These are phyloP conservation scores for Leucosticte australis DNA, from an alignment of 2,113 vertebrate species.

Conservation along the genomic window DNA sequence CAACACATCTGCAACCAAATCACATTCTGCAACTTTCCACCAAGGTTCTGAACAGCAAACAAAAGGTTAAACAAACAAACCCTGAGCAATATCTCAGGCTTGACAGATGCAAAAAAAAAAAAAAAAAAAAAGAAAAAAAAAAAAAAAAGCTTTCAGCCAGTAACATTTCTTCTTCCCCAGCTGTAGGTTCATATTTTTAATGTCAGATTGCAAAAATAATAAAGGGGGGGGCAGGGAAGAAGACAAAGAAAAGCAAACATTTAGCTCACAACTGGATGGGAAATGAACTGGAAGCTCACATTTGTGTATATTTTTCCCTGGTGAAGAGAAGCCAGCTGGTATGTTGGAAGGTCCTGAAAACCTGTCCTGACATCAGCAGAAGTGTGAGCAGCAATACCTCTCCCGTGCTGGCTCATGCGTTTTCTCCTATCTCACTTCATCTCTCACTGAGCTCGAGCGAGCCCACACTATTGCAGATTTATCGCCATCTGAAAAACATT, in stretches of 20 bases:
- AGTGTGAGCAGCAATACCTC: constrained; percentile 52
- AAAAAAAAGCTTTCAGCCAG: not conserved
- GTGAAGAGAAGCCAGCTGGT: not conserved
- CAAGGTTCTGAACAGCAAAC: constrained; percentile 42
- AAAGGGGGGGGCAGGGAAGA: not conserved
- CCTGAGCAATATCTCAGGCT: not conserved
- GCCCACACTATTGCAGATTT: constrained; percentile 49
- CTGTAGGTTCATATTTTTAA: constrained; percentile 52
- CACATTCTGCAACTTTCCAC: constrained; percentile 34
- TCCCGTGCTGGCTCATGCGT: constrained; percentile 21
- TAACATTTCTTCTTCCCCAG: constrained; percentile 34
- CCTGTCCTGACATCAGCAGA: constrained; percentile 55
- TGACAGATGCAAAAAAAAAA: constrained; percentile 33
- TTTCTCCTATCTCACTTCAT: constrained; percentile 72
- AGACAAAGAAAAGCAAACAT: not conserved
- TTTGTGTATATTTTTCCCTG: not conserved
- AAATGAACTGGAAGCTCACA: not conserved
- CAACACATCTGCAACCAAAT: not conserved
- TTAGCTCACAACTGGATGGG: constrained; percentile 35
- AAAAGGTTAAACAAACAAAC: constrained; percentile 65
- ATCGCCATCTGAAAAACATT: constrained; percentile 69
- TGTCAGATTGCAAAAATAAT: constrained; percentile 49
- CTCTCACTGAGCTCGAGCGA: constrained; percentile 50
- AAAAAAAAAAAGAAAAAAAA: not conserved
- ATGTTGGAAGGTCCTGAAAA: constrained; percentile 25